A percentile compares a stretch with the other conserved stretches of the same genome.
Evolutionary conservation across 2,888 invertebrate species (phyloP).

Genomic region (Heteromyza rotundicornis): DNA sequence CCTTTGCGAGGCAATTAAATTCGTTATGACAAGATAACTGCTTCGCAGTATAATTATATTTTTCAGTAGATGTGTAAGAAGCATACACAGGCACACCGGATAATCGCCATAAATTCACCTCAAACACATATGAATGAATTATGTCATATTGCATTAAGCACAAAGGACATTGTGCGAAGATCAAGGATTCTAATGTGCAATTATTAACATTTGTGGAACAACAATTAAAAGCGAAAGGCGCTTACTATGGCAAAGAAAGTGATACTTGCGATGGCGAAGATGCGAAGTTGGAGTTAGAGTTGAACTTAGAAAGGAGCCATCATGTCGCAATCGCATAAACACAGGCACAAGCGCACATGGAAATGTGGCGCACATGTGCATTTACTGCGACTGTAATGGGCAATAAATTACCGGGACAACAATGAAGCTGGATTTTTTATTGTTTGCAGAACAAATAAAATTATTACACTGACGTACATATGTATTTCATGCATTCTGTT

Average conservation of each 20-base stretch:
- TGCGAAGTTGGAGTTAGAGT: background rate
- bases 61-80: background rate
- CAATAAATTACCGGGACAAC: slow-evolving; percentile 55
- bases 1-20: slow-evolving; percentile 51
- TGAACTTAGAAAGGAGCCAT: background rate
- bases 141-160: slow-evolving; percentile 49
- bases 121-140: slow-evolving; percentile 48
- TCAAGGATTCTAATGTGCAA: slow-evolving; percentile 35
- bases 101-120: slow-evolving; percentile 43
- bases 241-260: slow-evolving; percentile 6
- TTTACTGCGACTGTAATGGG: slow-evolving; percentile 53
- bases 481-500: background rate
- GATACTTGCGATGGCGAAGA: background rate
- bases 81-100: slow-evolving; percentile 14
- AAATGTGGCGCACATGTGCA: slow-evolving; percentile 52
- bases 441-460: slow-evolving; percentile 6
- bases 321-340: background rate
- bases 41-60: slow-evolving; percentile 20
- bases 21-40: slow-evolving; percentile 29
- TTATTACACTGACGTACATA: background rate
- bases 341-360: background rate
- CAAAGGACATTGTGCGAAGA: slow-evolving; percentile 35
- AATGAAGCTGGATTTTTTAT: slow-evolving; percentile 41
- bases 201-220: slow-evolving; percentile 51
- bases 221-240: slow-evolving; percentile 44